Percentiles rank a stretch among this genome's conserved stretches.
phyloP scores from a whole-genome alignment of 2,888 invertebrate genomes.

The Ctena decussata region DNA sequence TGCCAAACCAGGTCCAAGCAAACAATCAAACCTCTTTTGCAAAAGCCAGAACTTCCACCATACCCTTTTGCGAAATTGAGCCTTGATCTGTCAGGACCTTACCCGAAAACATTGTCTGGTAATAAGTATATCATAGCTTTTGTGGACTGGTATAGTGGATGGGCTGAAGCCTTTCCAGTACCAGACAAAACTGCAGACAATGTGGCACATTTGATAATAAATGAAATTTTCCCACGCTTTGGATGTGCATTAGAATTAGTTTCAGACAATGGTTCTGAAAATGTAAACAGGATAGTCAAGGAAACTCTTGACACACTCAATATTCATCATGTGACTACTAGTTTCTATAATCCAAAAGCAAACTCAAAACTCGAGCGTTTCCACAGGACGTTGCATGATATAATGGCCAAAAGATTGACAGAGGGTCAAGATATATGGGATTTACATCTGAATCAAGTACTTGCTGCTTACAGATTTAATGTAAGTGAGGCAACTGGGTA shows the following conservation, averaged over 20 bases:
- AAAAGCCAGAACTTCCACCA: conserved; percentile 18
- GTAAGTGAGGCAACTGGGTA: too few relatives aligned
- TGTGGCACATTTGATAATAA: conserved; percentile 28
- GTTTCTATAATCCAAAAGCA: conserved; percentile 41
- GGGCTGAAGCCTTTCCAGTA: conserved; percentile 36
- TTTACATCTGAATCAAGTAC: conserved; percentile 12
- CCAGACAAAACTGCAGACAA: conserved; percentile 40
- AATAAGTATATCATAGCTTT: conserved; percentile 25
- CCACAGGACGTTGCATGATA: conserved; percentile 39
- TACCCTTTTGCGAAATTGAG: conserved; percentile 25
- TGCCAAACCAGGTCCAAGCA: conserved; percentile 9
- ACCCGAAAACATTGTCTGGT: conserved; percentile 25
- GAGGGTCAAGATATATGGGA: conserved; percentile 38
- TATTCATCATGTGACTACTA: conserved; percentile 54
- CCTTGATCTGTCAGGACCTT: conserved; percentile 40
- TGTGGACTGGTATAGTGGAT: conserved; percentile 7
- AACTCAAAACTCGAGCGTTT: conserved; percentile 34
- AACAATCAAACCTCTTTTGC: conserved; percentile 11
- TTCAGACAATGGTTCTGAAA: conserved; percentile 40
- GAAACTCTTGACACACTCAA: conserved; percentile 31
- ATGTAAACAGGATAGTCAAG: conserved; percentile 19
- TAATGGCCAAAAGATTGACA: conserved; percentile 22
- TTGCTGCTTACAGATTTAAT: too few relatives aligned
- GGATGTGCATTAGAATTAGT: conserved; percentile 19
- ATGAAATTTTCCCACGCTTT: conserved; percentile 39